phyloP scores from a whole-genome alignment of 35 echinoderm and acorn worm genomes.

The Apostichopus japonicus region DNA sequence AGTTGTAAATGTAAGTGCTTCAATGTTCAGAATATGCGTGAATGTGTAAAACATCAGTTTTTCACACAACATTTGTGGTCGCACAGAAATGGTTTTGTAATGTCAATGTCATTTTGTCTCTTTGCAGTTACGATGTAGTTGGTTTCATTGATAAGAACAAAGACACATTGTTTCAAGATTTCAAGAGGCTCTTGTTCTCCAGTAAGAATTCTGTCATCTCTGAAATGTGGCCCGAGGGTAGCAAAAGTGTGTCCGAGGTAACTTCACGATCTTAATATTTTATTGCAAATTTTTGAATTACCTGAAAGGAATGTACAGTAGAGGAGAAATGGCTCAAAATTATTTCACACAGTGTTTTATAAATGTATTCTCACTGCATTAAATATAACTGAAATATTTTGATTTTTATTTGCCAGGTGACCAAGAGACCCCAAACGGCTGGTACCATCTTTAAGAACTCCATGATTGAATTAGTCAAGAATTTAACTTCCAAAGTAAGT shows the following conservation, averaged over 20 bases:
- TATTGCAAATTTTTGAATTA: no score
- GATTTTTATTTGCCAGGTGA: constrained; percentile 60
- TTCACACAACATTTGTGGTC: neutral
- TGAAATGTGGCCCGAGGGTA: constrained; percentile 94
- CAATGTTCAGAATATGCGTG: neutral
- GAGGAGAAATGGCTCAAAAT: no score
- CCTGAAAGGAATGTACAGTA: no score
- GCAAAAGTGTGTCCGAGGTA: constrained; percentile 83
- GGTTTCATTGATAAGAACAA: constrained; percentile 98
- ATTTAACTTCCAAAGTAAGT: constrained; percentile 92
- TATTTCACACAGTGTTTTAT: no score
- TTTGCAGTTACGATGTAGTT: constrained; percentile 85
- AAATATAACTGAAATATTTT: no score
- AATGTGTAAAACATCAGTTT: neutral
- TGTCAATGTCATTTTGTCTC: neutral
- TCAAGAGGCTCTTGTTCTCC: constrained; percentile 91
- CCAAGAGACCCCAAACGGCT: constrained; percentile 92
- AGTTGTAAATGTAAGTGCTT: no score
- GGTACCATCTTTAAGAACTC: constrained; percentile 99
- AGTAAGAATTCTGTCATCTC: constrained; percentile 73
- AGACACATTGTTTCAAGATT: constrained; percentile 95
- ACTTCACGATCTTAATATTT: neutral
- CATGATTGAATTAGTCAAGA: constrained; percentile 97
- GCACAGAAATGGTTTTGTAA: neutral
- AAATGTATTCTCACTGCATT: no score